Base-by-base conservation (phyloP, 1,140 invertebrate species). In the Nephila pilipes region DNA sequence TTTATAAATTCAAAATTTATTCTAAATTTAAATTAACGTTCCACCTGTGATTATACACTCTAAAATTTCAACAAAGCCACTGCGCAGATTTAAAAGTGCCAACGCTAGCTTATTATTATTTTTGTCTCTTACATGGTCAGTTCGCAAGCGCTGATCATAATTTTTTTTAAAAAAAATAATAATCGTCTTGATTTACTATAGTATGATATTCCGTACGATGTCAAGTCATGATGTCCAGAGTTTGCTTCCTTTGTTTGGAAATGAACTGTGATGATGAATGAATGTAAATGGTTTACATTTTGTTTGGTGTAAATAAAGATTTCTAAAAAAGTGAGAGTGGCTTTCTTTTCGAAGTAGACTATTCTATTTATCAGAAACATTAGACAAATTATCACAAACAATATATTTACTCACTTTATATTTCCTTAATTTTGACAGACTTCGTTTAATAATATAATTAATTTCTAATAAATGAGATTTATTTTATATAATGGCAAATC, bases 271-370 rank as follows among this genome's bases (percentile, higher is more conserved):
- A 85, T 85, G 85, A 87, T 57, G 22, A 60, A 69, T 90, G 36
- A 91, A 91, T 93, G 92, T 93, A 93, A 93, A 85, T 87, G 83
- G 63, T 89, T 93, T 81, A 88, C 87, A 89, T 81, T 80, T 93
- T 87, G 90, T 92, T 83, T 93, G 92, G 87, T 93, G 92, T 93
- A 93, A 93, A 93, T 93, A 93, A 93, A 93, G 79, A 88, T 93
- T 93, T 93, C 83, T 93, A 79, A 10, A 93, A 65, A 93, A 46
- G 25, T 63, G 18, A 6, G 8, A 3, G 22, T 25, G 25, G 12
- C 20, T 69, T 75, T 38, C n/a, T 46, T 88, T 87, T 8, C 0
- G 1, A 25, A 6, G 69, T 32, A 16, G 29, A 22, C 25, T 60
- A 60, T 60, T 60, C 20, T 18, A 5, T 18, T 16, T 60, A 1